Percentiles rank a stretch among this genome's conserved stretches.
phyloP scores from a whole-genome alignment of 2,888 invertebrate genomes.

The Euproctis similis region DNA sequence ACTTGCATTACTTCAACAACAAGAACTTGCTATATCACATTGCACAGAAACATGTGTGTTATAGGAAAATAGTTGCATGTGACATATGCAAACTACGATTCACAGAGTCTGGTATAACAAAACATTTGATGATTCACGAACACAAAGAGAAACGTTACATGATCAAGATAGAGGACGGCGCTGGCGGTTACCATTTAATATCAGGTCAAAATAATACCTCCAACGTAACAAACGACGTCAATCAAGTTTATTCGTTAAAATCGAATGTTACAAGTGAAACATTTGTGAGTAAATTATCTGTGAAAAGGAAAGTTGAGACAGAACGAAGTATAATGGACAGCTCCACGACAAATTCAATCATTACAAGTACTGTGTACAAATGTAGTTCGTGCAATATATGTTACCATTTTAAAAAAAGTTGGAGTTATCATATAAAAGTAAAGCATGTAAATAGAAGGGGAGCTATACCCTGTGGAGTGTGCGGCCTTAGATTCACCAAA shows the following conservation, averaged over 20 bases:
- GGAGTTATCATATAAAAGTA: neutral
- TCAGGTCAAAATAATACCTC: constrained; percentile 5
- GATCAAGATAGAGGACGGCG: constrained; percentile 10
- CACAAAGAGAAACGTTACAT: neutral
- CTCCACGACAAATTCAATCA: too few species aligned
- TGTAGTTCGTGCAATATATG: constrained; percentile 2
- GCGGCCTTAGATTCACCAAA: constrained; percentile 1
- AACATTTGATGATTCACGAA: constrained; percentile 7
- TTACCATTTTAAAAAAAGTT: constrained; percentile 1
- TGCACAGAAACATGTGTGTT: neutral
- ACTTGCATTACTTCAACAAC: constrained; percentile 7
- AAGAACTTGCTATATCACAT: neutral
- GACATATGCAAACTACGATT: constrained; percentile 8
- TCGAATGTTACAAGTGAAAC: too few species aligned
- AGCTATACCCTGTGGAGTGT: neutral
- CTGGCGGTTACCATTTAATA: neutral
- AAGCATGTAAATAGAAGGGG: neutral
- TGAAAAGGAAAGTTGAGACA: too few species aligned
- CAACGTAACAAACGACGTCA: too few species aligned
- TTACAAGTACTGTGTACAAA: neutral
- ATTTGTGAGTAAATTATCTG: too few species aligned
- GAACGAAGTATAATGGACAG: too few species aligned
- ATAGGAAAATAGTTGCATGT: constrained; percentile 2
- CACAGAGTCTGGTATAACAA: constrained; percentile 1
- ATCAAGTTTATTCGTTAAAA: too few species aligned